A percentile compares a stretch with the other conserved stretches of the same genome.
These are phyloP conservation scores for Montipora sp. DNA, from an alignment of 64 coral and sea anemone species.

Conservation along the genomic window DNA sequence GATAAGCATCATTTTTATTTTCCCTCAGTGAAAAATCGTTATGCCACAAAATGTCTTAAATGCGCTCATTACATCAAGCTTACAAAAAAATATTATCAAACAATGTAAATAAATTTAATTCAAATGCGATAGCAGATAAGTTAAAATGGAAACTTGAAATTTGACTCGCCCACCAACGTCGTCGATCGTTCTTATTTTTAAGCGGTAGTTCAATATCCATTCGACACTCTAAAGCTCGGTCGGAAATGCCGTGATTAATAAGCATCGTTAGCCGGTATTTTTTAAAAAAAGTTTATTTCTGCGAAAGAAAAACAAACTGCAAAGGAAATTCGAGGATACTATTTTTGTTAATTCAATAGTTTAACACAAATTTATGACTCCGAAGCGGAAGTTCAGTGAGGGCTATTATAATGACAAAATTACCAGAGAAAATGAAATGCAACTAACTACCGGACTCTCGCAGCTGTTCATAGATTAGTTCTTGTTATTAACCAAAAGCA, in stretches of 20 bases:
- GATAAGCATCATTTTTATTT: too few relatives aligned
- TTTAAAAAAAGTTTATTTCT: too few relatives aligned
- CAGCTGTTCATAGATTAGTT: constrained; percentile 4
- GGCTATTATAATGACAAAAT: background rate
- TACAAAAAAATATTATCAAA: too few relatives aligned
- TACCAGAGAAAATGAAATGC: constrained; percentile 2
- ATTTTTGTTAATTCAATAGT: background rate
- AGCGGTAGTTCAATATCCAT: background rate
- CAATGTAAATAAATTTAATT: too few relatives aligned
- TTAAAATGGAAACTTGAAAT: too few relatives aligned
- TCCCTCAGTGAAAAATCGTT: too few relatives aligned
- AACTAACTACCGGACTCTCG: background rate
- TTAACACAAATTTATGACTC: background rate
- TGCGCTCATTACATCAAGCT: too few relatives aligned
- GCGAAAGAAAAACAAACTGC: background rate
- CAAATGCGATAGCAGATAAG: too few relatives aligned
- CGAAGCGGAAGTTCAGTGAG: background rate
- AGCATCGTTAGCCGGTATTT: too few relatives aligned
- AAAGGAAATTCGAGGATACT: background rate
- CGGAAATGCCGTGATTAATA: background rate
- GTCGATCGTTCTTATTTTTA: background rate
- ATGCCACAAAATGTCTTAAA: too few relatives aligned
- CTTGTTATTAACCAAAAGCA: constrained; percentile 31
- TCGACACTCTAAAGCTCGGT: background rate
- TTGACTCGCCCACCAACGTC: too few relatives aligned